These are phyloP conservation scores for Percopsis transmontana DNA, from an alignment of 2,113 vertebrate species.

Conservation along the genomic window DNA sequence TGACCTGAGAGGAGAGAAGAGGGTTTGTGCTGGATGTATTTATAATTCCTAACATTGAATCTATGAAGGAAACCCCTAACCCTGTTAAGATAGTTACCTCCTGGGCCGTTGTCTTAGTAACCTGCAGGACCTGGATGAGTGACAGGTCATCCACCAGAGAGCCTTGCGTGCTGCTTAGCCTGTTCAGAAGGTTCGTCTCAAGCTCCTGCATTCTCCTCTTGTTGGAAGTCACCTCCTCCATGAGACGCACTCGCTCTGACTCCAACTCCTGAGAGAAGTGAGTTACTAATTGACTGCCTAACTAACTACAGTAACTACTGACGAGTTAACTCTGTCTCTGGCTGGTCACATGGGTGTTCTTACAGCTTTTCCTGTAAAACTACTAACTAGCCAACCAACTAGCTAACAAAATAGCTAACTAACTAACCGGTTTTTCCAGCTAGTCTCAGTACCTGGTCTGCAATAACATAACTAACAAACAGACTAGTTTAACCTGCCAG, in stretches of 20 bases:
- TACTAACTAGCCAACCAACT: neutral
- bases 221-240: conserved; percentile 84
- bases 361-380: too few relatives aligned
- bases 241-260: conserved; percentile 80
- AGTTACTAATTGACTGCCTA: neutral
- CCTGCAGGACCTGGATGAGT: conserved; percentile 80
- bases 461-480: neutral
- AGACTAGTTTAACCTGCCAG: neutral
- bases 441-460: too few relatives aligned
- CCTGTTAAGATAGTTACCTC: conserved; percentile 69
- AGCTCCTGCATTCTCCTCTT: conserved; percentile 86
- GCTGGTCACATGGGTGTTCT: too few relatives aligned
- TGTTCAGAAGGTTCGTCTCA: conserved; percentile 82
- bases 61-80: neutral
- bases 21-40: conserved; percentile 17
- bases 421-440: neutral
- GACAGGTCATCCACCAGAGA: conserved; percentile 85
- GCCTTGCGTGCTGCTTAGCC: conserved; percentile 82
- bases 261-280: conserved; percentile 78
- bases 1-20: conserved; percentile 72
- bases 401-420: neutral
- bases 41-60: neutral
- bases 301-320: too few relatives aligned
- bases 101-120: conserved; percentile 83
- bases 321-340: too few relatives aligned